Percentiles rank a stretch among this genome's conserved stretches.
These are phyloP conservation scores for Rhyzopertha dominica DNA, from an alignment of 1,140 invertebrate genomes.

Conservation along the genomic window DNA sequence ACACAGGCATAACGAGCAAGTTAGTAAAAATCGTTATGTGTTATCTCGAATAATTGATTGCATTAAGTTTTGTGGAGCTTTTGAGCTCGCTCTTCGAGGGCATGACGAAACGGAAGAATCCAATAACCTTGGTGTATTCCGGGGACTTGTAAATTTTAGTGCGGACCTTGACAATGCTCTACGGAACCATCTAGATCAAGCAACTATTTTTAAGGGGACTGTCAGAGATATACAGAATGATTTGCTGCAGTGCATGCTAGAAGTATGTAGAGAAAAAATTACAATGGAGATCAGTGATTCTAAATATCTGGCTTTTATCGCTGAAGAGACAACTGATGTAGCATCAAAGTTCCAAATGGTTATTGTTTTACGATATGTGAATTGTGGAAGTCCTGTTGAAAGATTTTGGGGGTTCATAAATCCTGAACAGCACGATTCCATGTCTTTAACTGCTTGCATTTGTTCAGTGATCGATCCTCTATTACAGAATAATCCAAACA, in stretches of 20 bases:
- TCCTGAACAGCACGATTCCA: not conserved
- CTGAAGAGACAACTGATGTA: conserved; percentile 12
- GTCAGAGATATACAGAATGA: conserved; percentile 5
- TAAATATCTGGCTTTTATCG: conserved; percentile 10
- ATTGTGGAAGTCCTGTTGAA: conserved; percentile 9
- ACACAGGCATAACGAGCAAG: conserved; percentile 10
- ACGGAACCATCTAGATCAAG: not conserved
- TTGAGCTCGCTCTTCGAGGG: conserved; percentile 10
- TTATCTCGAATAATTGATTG: conserved; percentile 6
- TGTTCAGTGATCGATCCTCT: not conserved
- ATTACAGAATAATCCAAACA: conserved; percentile 9
- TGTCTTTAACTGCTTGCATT: not conserved
- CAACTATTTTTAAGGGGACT: not conserved
- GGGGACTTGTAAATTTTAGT: conserved; percentile 6
- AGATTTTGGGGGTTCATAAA: conserved; percentile 11
- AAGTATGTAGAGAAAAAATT: not conserved
- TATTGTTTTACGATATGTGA: conserved; percentile 17
- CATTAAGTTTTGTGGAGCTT: conserved; percentile 13
- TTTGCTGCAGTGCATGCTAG: not conserved
- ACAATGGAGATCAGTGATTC: not conserved
- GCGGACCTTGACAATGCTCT: conserved; percentile 1
- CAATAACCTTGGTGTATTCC: no score
- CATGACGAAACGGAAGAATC: conserved; percentile 1
- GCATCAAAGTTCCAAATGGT: conserved; percentile 14
- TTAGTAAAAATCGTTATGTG: conserved; percentile 12